A percentile compares a stretch with the other conserved stretches of the same genome.
phyloP scores from a whole-genome alignment of 53 echinoderm and acorn worm genomes.

The Echinometra lucunter region DNA sequence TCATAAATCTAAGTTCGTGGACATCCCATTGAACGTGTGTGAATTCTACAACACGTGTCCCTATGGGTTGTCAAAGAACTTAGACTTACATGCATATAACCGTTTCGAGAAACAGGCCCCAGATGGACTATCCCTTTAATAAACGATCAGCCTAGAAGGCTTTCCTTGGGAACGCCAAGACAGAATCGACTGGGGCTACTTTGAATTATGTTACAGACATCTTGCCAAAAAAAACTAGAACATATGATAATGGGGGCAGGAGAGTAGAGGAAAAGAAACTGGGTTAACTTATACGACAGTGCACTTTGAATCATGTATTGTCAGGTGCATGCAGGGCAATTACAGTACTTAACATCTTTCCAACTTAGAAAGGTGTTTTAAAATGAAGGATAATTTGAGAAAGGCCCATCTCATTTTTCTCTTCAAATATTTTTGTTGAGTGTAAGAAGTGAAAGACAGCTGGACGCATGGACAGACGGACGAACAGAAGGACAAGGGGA shows the following conservation, averaged over 20 bases:
- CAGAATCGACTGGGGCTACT: neutral
- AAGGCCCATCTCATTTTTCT: neutral
- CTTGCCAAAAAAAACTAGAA: conserved; percentile 24
- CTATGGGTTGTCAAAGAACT: too few species aligned
- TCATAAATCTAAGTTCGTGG: too few species aligned
- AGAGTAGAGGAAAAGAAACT: neutral
- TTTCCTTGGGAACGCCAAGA: neutral
- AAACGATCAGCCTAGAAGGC: neutral
- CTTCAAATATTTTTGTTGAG: neutral
- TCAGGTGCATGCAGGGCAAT: neutral
- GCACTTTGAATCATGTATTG: neutral
- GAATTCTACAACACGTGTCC: too few species aligned
- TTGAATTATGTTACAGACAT: conserved; percentile 23
- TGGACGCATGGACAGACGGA: too few species aligned
- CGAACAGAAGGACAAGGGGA: too few species aligned
- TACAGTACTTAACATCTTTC: too few species aligned
- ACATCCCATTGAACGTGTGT: too few species aligned
- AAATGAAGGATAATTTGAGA: neutral
- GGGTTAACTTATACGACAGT: conserved; percentile 23
- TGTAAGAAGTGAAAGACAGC: too few species aligned
- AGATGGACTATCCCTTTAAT: neutral
- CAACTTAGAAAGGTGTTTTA: neutral
- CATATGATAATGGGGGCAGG: conserved; percentile 19
- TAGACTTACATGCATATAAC: too few species aligned
- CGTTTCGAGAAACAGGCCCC: too few species aligned